Evolutionary conservation across 2,797 vertebrate species (phyloP).

Genomic region (Liasis olivaceus): DNA sequence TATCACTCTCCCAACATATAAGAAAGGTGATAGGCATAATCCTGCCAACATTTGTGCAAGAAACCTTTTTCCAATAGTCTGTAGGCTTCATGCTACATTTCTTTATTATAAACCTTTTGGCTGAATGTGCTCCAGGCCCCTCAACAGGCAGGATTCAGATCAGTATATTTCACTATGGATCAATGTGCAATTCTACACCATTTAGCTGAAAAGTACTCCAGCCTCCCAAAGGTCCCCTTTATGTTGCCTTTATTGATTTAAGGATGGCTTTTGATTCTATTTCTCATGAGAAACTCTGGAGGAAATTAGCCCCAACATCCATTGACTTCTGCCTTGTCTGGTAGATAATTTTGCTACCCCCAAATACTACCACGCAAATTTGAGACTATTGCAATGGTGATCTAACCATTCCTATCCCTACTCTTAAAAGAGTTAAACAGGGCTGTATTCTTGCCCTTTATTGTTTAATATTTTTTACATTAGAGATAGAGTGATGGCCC

Average conservation of each 20-base stretch:
- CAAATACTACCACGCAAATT: not conserved
- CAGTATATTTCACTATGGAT: not conserved
- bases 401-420: not conserved
- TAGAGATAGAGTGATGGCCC: not conserved
- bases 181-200: not conserved
- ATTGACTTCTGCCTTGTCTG: not conserved
- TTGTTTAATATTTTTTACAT: not conserved
- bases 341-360: not conserved
- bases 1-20: not conserved
- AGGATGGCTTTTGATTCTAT: not conserved
- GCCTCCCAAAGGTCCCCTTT: not conserved
- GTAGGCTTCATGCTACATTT: not conserved
- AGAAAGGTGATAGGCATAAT: not conserved
- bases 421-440: not conserved
- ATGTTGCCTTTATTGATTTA: not conserved
- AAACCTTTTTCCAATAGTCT: not conserved
- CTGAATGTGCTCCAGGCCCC: not conserved
- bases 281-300: not conserved
- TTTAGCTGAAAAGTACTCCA: not conserved
- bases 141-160: not conserved
- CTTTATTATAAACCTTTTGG: not conserved
- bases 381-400: not conserved
- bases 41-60: not conserved
- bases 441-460: no score
- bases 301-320: not conserved